phyloP scores from a whole-genome alignment of 2,888 invertebrate genomes.

The Diploptera punctata region DNA sequence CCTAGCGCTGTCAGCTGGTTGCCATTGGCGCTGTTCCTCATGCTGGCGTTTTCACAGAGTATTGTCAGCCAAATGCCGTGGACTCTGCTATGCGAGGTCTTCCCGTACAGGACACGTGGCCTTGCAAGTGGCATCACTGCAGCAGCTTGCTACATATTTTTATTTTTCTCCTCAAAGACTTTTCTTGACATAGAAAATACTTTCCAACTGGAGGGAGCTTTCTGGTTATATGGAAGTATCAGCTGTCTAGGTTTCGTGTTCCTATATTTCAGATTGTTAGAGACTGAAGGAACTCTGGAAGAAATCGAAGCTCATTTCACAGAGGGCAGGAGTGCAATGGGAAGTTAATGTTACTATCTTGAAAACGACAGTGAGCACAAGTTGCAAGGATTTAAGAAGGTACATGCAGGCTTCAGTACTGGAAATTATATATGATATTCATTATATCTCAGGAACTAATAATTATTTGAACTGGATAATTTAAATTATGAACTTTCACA shows the following conservation, averaged over 20 bases:
- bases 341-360: neutral
- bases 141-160: slow-evolving; percentile 60
- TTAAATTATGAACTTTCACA: too few species aligned
- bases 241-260: slow-evolving; percentile 59
- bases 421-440: too few species aligned
- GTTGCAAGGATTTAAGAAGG: too few species aligned
- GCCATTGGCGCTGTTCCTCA: slow-evolving; percentile 56
- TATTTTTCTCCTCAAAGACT: slow-evolving; percentile 61
- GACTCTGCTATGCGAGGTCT: slow-evolving; percentile 63
- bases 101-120: slow-evolving; percentile 58
- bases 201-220: slow-evolving; percentile 59
- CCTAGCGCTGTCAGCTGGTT: slow-evolving; percentile 32
- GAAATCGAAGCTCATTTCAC: slow-evolving; percentile 56
- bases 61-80: slow-evolving; percentile 59
- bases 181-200: slow-evolving; percentile 59
- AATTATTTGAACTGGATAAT: too few species aligned
- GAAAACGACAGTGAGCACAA: neutral
- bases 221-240: slow-evolving; percentile 59
- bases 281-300: slow-evolving; percentile 62
- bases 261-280: slow-evolving; percentile 61
- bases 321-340: neutral
- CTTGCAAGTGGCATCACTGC: slow-evolving; percentile 62
- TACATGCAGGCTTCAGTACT: too few species aligned
- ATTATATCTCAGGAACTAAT: too few species aligned
- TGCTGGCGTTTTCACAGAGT: slow-evolving; percentile 54